Conservation (phyloP, 2,888 invertebrate genomes). For the Nemotelus nigrinus region DNA sequence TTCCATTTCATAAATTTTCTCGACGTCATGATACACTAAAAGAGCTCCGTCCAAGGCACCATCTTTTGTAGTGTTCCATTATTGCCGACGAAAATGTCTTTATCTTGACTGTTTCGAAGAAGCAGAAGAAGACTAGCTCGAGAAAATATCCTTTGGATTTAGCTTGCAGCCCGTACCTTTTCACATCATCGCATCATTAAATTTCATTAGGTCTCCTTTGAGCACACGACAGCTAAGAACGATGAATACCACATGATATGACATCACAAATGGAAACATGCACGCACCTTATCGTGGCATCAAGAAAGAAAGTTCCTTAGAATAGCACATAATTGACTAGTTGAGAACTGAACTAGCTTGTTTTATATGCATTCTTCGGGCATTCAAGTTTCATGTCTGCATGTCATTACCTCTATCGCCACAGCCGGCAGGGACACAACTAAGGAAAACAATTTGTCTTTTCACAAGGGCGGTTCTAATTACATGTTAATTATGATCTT, state of each 20-base stretch:
- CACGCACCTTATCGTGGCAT: neutral
- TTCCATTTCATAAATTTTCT: slow-evolving; percentile 42
- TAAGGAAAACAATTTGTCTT: slow-evolving; percentile 40
- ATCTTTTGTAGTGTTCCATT: neutral
- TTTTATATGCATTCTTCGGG: no score
- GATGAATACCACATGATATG: neutral
- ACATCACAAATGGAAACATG: slow-evolving; percentile 13
- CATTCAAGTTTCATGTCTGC: neutral
- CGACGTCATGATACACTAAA: slow-evolving; percentile 1
- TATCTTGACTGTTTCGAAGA: neutral
- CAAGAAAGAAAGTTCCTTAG: neutral
- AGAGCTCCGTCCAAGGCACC: neutral
- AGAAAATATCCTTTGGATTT: neutral
- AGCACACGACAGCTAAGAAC: neutral
- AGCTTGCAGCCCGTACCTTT: slow-evolving; percentile 29
- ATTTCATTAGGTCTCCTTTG: slow-evolving; percentile 26
- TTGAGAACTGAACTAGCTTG: no score
- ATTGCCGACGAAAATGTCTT: slow-evolving; percentile 16
- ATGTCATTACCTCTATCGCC: neutral
- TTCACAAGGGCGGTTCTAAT: slow-evolving; percentile 37
- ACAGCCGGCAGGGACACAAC: neutral
- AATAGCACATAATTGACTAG: no score
- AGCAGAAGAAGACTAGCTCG: neutral
- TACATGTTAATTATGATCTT: slow-evolving; percentile 45
- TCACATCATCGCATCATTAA: slow-evolving; percentile 42